phyloP scores from a whole-genome alignment of 2,113 vertebrate species.

The Notiomystis cincta region DNA sequence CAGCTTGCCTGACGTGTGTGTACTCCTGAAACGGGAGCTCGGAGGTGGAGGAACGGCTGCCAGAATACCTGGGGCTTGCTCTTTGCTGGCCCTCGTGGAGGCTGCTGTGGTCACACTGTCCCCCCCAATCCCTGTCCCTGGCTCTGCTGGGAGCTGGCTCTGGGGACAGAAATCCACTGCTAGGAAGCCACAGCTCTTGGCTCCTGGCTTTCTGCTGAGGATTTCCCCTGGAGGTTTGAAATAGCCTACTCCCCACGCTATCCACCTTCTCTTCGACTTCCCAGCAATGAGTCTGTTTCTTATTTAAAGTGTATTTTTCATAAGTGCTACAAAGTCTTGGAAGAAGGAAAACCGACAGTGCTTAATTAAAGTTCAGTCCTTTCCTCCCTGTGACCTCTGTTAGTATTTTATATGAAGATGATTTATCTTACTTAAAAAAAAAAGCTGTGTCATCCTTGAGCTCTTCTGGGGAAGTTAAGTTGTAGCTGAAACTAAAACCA shows the following conservation, averaged over 20 bases:
- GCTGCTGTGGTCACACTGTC: not conserved
- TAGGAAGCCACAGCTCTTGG: not conserved
- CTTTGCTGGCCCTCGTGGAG: not conserved
- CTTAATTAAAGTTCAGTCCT: conserved; percentile 1
- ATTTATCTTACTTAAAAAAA: not conserved
- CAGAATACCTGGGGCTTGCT: not conserved
- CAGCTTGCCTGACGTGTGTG: not conserved
- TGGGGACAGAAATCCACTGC: not conserved
- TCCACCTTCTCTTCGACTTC: not conserved
- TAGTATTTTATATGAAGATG: conserved; percentile 7
- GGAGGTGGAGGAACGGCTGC: not conserved
- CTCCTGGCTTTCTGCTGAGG: not conserved
- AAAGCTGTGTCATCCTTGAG: not conserved
- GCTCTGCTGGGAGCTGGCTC: not conserved
- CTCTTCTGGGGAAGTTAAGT: not conserved
- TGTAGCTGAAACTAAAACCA: conserved; percentile 3
- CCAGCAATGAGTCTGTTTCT: conserved; percentile 7
- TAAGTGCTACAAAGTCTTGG: not conserved
- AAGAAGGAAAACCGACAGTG: not conserved
- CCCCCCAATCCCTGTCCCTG: not conserved
- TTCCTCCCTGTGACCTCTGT: conserved; percentile 6
- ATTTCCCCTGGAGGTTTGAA: not conserved
- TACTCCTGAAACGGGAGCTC: not conserved
- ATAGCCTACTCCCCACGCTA: not conserved
- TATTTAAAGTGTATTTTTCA: conserved; percentile 21